Evolutionary conservation across 2,888 invertebrate genomes (phyloP), one percentile per base, ranked within the genome.

Genomic region (Philereme vetulata): DNA sequence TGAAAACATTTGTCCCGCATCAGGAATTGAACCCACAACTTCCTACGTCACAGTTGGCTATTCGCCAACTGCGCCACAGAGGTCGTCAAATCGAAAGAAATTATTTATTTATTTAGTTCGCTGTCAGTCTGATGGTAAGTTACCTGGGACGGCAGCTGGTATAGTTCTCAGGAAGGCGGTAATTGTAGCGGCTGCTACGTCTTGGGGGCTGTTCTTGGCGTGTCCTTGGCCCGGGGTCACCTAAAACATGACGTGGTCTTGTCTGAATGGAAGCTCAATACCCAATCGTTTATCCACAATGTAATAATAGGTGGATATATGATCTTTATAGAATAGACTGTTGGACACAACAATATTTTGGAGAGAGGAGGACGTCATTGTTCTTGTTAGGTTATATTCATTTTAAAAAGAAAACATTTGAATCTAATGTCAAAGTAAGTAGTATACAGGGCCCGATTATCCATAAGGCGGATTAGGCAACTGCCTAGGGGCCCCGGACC

Each of bases 131-230:
- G 38, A 38, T 38, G 38, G 10, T 42, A n/a, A 5, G 33, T 42
- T 85, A 95, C 96, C 97, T 79, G 98, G 96, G 51, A 99, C 98
- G 51, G 98, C 98, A 52, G 97, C 95, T 55, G 99, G 99, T 5
- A 99, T 97, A 51, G 97, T 97, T 75, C 98, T 94, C 73, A 95
- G 94, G 62, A 99, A 93, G 63, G 98, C 98, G 33, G 95, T 95
- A 0, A 98, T 97, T 0, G 99, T 99, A 3, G 98, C 98, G 32
- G 93, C 86, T 35, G 97, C 99, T 59, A 98, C 95, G 76, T 98
- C 95, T 72, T 95, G 94, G 4, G 97, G 94, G 33, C 95, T 93
- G 77, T 93, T 95, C 54, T 93, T 95, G 45, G 94, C 71, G 82
- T 94, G 94, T 33, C 94, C 94, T 91, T 97, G 97, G 60, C 98